Conservation (phyloP, 2,888 invertebrate species). For the Lasius platythorax region DNA sequence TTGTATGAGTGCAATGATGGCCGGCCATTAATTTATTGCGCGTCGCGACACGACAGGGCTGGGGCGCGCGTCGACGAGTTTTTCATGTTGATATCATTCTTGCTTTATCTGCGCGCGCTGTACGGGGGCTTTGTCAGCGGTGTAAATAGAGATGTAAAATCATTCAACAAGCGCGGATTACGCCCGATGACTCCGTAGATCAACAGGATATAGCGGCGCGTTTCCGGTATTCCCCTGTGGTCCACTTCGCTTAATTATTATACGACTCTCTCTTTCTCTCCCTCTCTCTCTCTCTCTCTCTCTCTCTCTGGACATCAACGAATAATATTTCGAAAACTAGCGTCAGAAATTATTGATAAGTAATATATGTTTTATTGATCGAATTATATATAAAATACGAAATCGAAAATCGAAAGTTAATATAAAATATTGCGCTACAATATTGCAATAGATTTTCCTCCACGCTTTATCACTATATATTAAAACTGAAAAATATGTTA, state of each 20-base stretch:
- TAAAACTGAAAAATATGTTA: background rate
- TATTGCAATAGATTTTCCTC: background rate
- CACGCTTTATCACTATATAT: background rate
- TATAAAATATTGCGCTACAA: slow-evolving; percentile 11
- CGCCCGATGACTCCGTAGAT: slow-evolving; percentile 52
- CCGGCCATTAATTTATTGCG: slow-evolving; percentile 76
- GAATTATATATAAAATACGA: background rate
- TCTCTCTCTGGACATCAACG: background rate
- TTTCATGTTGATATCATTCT: slow-evolving; percentile 70
- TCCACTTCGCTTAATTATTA: slow-evolving; percentile 36
- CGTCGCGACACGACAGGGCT: slow-evolving; percentile 69
- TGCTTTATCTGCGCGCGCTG: slow-evolving; percentile 62
- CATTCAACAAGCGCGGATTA: slow-evolving; percentile 56
- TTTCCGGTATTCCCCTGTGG: slow-evolving; percentile 38
- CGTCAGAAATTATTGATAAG: background rate
- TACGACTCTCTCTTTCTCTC: background rate
- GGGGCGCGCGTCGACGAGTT: slow-evolving; percentile 71
- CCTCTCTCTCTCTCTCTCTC: background rate
- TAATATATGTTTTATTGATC: background rate
- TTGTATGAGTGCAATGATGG: slow-evolving; percentile 74
- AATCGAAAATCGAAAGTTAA: background rate
- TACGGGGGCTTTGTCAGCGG: slow-evolving; percentile 63
- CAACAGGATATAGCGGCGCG: slow-evolving; percentile 41
- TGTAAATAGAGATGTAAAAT: slow-evolving; percentile 66
- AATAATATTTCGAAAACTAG: background rate